Conservation (phyloP, 2,888 invertebrate species). For the Apomyelois bistriatella region DNA sequence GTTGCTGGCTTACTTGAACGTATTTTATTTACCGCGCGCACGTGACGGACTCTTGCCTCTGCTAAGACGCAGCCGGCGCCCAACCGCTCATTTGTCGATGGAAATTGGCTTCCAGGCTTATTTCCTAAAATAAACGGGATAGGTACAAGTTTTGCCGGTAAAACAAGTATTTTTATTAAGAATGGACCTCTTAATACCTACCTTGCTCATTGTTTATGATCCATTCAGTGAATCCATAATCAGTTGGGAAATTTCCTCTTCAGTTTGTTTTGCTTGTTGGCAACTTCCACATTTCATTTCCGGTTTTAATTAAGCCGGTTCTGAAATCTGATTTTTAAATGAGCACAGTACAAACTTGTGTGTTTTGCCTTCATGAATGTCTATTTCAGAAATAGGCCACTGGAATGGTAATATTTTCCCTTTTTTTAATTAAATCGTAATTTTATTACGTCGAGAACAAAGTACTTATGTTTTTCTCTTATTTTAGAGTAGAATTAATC, state of each 20-base stretch:
- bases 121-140: slow-evolving; percentile 30
- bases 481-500: background rate
- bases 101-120: slow-evolving; percentile 46
- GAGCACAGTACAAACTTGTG: slow-evolving; percentile 26
- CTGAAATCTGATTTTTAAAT: slow-evolving; percentile 45
- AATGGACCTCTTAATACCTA: no score
- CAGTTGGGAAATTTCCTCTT: slow-evolving; percentile 29
- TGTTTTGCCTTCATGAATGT: slow-evolving; percentile 7
- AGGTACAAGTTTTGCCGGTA: background rate
- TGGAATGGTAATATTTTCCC: slow-evolving; percentile 1
- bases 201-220: slow-evolving; percentile 3
- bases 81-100: slow-evolving; percentile 64
- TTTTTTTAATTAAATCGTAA: background rate
- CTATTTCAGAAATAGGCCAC: background rate
- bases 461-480: no score
- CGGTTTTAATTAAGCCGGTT: slow-evolving; percentile 52
- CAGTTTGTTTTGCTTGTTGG: slow-evolving; percentile 43
- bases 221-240: slow-evolving; percentile 19
- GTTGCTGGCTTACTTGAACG: slow-evolving; percentile 46
- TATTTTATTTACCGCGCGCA: slow-evolving; percentile 64
- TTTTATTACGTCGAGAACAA: no score
- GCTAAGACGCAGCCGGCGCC: slow-evolving; percentile 49
- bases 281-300: slow-evolving; percentile 52
- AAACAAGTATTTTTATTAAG: background rate
- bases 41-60: slow-evolving; percentile 57